Percentiles rank a stretch among this genome's conserved stretches.
phyloP scores from a whole-genome alignment of 92 coral and sea anemone species.

The Palythoa grandiflora region DNA sequence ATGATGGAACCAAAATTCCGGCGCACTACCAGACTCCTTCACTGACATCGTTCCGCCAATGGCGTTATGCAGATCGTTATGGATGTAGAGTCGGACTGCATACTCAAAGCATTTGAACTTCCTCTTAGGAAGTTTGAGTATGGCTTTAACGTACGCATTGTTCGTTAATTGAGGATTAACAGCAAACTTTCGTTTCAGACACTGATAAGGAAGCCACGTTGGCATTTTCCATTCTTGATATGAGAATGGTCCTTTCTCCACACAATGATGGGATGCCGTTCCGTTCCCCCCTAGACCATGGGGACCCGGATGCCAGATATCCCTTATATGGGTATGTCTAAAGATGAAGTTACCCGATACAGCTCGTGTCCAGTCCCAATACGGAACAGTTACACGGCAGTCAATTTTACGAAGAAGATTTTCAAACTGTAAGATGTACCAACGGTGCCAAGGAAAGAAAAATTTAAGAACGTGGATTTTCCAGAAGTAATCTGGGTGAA shows the following conservation, averaged over 20 bases:
- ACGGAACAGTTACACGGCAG: conserved; percentile 55
- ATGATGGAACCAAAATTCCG: conserved; percentile 92
- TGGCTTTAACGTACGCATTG: neutral
- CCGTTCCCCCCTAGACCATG: conserved; percentile 66
- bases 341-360: neutral
- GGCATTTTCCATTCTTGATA: conserved; percentile 29
- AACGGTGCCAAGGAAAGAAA: conserved; percentile 37
- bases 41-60: conserved; percentile 85
- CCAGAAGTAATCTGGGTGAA: neutral
- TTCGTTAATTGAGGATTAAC: neutral
- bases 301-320: conserved; percentile 50
- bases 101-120: conserved; percentile 70
- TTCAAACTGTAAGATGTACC: conserved; percentile 60
- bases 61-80: conserved; percentile 81
- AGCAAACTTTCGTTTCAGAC: conserved; percentile 2
- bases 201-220: neutral
- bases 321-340: conserved; percentile 27
- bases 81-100: conserved; percentile 65
- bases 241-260: conserved; percentile 51
- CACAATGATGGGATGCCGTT: conserved; percentile 27
- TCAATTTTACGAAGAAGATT: conserved; percentile 50
- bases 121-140: conserved; percentile 17
- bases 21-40: conserved; percentile 78
- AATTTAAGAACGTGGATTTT: neutral
- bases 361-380: conserved; percentile 59